Conservation (phyloP, 2,797 vertebrate species). For the Setipinna tenuifilis region DNA sequence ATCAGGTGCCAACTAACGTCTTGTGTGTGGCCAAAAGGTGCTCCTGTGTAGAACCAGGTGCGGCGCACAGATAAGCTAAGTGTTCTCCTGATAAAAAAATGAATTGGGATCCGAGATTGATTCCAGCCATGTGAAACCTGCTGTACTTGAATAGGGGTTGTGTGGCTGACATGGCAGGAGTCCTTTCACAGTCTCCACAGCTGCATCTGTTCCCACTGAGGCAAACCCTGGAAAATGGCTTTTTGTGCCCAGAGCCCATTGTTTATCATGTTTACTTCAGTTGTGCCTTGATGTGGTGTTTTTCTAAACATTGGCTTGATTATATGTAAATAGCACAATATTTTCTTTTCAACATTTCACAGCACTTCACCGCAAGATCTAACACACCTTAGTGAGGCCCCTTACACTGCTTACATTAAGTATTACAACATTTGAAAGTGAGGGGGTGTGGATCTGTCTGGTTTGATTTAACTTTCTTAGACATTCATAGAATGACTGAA, state of each 20-base stretch:
- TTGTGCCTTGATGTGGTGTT: not conserved
- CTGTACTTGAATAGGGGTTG: not conserved
- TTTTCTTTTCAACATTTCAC: not conserved
- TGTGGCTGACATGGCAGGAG: not conserved
- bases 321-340: not conserved
- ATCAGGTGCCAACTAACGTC: not conserved
- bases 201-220: conserved; percentile 15
- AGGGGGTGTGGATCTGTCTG: no score
- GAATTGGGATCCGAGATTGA: not conserved
- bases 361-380: not conserved
- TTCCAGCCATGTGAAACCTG: not conserved
- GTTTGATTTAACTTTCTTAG: no score
- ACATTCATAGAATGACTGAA: no score
- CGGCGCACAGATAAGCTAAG: not conserved
- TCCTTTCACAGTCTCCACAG: not conserved
- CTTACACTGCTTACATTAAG: no score
- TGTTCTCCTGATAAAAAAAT: not conserved
- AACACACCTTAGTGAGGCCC: not conserved
- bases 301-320: not conserved
- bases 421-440: no score
- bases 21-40: not conserved
- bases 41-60: not conserved
- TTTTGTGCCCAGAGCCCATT: not conserved
- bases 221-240: not conserved
- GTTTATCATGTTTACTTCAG: not conserved